Base-by-base conservation (phyloP, 2,113 vertebrate genomes). In the Eidolon helvum region DNA sequence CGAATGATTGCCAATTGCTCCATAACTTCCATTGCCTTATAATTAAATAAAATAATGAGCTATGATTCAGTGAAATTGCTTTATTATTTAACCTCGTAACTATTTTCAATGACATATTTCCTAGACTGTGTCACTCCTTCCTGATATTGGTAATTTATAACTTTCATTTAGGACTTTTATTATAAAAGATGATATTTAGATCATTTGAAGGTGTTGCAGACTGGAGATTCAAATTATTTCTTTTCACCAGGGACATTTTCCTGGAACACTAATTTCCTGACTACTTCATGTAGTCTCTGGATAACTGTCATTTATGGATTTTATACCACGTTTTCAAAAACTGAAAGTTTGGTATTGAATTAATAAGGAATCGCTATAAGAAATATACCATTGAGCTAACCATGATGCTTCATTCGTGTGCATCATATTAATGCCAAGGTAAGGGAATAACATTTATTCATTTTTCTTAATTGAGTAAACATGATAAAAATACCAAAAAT, bases 11-110 rank as follows among this genome's bases (percentile, higher is more conserved):
- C 91, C 96, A 80, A n/a, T 94, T 98, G 90, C 90, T 97, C 86
- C 87, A 97, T 92, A 90, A 95, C 79, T 97, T 83, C 14, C 68
- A 68, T 53, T 83, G 74, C 69, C 93, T 95, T 96, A 88, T 95
- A 24, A 97, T 98, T 97, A 98, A 98, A 97, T 96, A 92, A 98
- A 97, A 96, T 97, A 95, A 98, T 95, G 95, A 98, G 35, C 43
- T 96, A 87, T 86, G 82, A 94, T 94, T 90, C 65, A 97, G 68
- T 83, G 96, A 97, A 94, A 53, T 84, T 93, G 61, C 68, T 97
- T 97, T 85, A 50, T 80, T 74, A 55, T 95, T 77, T 88, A 91
- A 83, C 10, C 16, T 68, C 63, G 19, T 45, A 74, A 35, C 68
- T 80, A 82, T 57, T 98, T 97, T 82, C 86, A 53, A 35, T 95